Base-by-base conservation (phyloP, 2,888 invertebrate species). In the Microctonus aethiopoides region DNA sequence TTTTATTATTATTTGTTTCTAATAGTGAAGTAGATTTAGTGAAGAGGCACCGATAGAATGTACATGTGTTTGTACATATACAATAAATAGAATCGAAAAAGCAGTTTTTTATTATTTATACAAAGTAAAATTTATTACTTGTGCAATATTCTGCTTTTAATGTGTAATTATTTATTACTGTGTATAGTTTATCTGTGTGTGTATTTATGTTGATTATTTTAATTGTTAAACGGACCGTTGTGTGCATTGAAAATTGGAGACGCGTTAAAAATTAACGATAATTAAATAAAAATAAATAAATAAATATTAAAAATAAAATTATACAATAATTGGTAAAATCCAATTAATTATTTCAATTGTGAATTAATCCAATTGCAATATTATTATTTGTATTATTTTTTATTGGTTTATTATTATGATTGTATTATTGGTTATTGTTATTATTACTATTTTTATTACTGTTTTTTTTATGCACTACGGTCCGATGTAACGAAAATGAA, bases 31-130 rank as follows among this genome's bases (percentile, higher is more conserved):
- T 78, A 77, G 77, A 76, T 77, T 75, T 68, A 76, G 77, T 78
- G 46, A 75, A 80, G 79, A 80, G 81, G 80, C 81, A 82, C 80
- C 80, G 46, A 72, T 79, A 81, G 78, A 82, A 64, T 78, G 73
- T 79, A 74, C 76, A 75, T 34, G 73, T 16, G 56, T 61, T 61
- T 72, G 76, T 72, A 71, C 65, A 51, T 74, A 46, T 68, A 68
- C 65, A 63, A 39, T 1, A 39, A 4, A 66, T 46, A 62, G 29
- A 34, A 29, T 54, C 7, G 51, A 26, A 68, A 72, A 72, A 67
- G 70, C 59, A 72, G 68, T 70, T 57, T 62, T 67, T 24, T 51
- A n/a, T 20, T 32, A 59, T 64, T 57, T 34, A 34, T 72, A 71
- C 68, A 71, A 73, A 73, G 60, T 70, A 63, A 62, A 64, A 66